Evolutionary conservation across 2,888 invertebrate species (phyloP), one percentile per base, ranked within the genome.

Genomic region (Pteria penguin): DNA sequence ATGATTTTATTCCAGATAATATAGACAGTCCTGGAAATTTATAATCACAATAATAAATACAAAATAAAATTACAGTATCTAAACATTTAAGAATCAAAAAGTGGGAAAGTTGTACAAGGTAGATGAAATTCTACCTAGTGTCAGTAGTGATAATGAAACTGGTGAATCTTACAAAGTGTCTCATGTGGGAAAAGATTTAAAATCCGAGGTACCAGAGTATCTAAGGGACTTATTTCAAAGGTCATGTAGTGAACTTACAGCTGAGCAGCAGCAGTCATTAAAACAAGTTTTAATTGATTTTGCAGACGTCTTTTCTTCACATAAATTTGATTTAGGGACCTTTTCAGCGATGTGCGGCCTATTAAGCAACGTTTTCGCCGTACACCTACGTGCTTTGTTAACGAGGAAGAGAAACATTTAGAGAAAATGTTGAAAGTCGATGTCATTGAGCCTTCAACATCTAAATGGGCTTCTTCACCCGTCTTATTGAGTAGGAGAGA

Each of bases 211-310:
- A 5, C 57, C 57, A n/a, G 57, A 57, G 8, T 22, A 57, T 57
- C n/a, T 57, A 57, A 57, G 57, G 57, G 57, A 57, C 57, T n/a
- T 57, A 57, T 57, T 57, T 57, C 57, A 57, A 57, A 57, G 57
- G 5, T 57, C 57, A n/a, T n/a, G 57, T 57, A 22, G 14, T 5
- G 57, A 57, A n/a, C 24, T 57, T 5, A 22, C 14, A 14, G 57
- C 8, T 5, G 24, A 22, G 5, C 57, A 57, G 57, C 57, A 57
- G n/a, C 4, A 57, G 5, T 57, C 57, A 57, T 36, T 36, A 14
- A 36, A 36, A 36, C 45, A 36, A 36, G 45, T 36, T 36, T 36
- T 36, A 36, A 36, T 36, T 36, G 45, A 36, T 36, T 36, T 11
- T 36, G 5, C 45, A 36, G 45, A 36, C 45, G 45, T 36, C 45